phyloP scores from a whole-genome alignment of 2,113 vertebrate genomes.

The Gallinago undulata region DNA sequence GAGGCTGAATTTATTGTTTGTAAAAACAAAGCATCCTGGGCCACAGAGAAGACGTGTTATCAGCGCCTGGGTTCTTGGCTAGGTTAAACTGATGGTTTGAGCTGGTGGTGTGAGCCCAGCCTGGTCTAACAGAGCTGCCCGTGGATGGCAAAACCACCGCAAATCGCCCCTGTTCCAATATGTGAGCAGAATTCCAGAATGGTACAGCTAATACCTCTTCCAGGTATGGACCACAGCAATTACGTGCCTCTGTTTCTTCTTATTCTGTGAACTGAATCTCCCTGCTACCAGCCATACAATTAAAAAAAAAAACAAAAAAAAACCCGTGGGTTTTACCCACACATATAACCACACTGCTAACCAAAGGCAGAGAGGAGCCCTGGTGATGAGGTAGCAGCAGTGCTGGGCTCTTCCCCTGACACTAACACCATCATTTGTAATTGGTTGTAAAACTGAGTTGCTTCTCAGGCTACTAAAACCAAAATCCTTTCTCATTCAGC shows the following conservation, averaged over 20 bases:
- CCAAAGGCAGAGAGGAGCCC: background rate
- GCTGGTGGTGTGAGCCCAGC: rapidly evolving
- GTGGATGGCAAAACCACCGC: background rate
- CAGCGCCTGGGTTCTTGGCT: background rate
- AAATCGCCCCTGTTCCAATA: background rate
- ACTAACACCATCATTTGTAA: background rate
- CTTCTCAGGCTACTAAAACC: background rate
- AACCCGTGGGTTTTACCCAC: background rate
- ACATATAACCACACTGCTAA: background rate
- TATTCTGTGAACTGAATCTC: background rate
- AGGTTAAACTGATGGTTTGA: background rate
- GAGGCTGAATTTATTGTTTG: background rate
- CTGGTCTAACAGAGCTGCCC: background rate
- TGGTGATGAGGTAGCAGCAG: background rate
- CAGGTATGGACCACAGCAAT: background rate
- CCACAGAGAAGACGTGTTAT: background rate
- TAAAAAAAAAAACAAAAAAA: background rate
- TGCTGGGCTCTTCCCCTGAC: background rate
- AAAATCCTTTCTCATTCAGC: background rate
- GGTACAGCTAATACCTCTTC: background rate
- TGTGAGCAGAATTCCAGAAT: background rate
- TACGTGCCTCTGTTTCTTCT: background rate
- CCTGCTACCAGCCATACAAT: background rate
- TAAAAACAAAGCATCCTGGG: background rate
- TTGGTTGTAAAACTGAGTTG: background rate